phyloP scores from a whole-genome alignment of 2,888 invertebrate genomes.

The Amblyjoppa fuscipennis region DNA sequence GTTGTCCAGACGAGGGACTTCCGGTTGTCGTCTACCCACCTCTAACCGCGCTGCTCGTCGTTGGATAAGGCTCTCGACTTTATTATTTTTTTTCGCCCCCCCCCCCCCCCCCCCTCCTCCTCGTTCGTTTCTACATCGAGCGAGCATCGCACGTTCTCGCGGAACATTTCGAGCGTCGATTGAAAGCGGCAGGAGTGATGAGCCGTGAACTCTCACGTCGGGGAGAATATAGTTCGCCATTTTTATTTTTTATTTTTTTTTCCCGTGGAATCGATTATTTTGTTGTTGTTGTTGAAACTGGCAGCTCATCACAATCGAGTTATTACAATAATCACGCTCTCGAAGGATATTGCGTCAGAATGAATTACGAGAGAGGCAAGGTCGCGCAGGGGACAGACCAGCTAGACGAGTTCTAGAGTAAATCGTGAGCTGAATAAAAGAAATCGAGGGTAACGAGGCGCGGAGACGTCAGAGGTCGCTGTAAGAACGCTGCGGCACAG shows the following conservation, averaged over 20 bases:
- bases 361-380: conserved; percentile 34
- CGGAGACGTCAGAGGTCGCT: conserved; percentile 1
- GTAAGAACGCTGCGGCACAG: not conserved
- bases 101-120: conserved; percentile 12
- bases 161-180: conserved; percentile 9
- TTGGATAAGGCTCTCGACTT: not conserved
- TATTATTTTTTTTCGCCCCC: conserved; percentile 9
- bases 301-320: not conserved
- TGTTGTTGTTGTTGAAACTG: not conserved
- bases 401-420: conserved; percentile 49
- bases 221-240: not conserved
- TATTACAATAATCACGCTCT: conserved; percentile 13
- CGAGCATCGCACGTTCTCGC: conserved; percentile 23
- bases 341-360: conserved; percentile 29
- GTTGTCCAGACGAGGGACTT: conserved; percentile 74
- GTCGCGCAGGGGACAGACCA: conserved; percentile 16
- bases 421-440: conserved; percentile 51
- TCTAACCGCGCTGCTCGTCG: conserved; percentile 20
- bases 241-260: not conserved
- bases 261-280: not conserved
- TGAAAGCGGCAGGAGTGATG: not conserved
- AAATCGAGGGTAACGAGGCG: conserved; percentile 32
- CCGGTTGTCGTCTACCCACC: conserved; percentile 59
- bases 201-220: conserved; percentile 20
- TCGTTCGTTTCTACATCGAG: conserved; percentile 21